These are phyloP conservation scores for Diploptera punctata DNA, from an alignment of 2,888 invertebrate genomes.

Conservation along the genomic window DNA sequence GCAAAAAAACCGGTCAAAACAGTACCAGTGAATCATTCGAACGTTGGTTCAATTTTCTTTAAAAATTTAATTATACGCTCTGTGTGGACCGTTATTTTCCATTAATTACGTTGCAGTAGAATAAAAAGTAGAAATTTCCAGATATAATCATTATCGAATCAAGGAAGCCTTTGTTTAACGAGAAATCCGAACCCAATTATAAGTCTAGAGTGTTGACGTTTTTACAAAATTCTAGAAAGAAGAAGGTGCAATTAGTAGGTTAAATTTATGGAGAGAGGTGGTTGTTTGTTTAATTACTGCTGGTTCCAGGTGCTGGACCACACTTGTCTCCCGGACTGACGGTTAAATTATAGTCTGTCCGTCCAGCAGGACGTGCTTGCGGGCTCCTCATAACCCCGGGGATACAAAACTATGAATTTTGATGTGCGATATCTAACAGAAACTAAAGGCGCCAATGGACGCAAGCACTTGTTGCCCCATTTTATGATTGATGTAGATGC, in stretches of 20 bases:
- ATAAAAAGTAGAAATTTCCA: no score
- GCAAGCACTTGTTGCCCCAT: no score
- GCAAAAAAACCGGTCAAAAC: no score
- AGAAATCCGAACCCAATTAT: no score
- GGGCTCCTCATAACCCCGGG: not conserved
- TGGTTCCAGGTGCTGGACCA: not conserved
- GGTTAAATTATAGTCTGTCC: conserved; percentile 19
- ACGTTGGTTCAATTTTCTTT: no score
- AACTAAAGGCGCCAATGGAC: not conserved
- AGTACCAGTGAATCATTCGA: no score
- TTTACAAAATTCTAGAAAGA: not conserved
- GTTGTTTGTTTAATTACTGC: conserved; percentile 35
- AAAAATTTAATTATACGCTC: no score
- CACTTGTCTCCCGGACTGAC: conserved; percentile 9
- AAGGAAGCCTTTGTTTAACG: not conserved
- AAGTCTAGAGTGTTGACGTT: not conserved
- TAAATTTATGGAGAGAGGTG: not conserved
- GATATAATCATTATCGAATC: not conserved
- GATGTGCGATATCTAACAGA: not conserved
- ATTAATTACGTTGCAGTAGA: no score
- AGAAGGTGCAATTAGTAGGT: not conserved
- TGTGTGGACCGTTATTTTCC: no score
- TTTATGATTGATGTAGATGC: no score
- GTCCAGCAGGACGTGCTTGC: not conserved
- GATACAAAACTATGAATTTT: not conserved